Evolutionary conservation across 2,113 vertebrate species (phyloP).

Genomic region (Junco hyemalis): DNA sequence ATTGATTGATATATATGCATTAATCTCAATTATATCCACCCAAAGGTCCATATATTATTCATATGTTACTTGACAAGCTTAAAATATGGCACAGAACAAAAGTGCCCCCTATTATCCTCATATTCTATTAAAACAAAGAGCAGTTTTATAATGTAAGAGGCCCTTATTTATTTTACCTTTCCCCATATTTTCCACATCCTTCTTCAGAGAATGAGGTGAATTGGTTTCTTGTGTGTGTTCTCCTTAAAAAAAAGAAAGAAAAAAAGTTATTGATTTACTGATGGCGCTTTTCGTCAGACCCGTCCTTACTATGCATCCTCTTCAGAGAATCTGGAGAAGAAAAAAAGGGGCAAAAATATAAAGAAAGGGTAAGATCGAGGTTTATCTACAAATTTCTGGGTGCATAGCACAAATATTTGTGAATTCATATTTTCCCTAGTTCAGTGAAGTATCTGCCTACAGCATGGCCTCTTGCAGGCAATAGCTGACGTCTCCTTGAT

Average conservation of each 20-base stretch:
- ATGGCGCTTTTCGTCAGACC: background rate
- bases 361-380: background rate
- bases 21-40: slow-evolving; percentile 88
- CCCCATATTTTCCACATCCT: slow-evolving; percentile 96
- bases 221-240: slow-evolving; percentile 86
- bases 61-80: slow-evolving; percentile 84
- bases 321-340: background rate
- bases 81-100: slow-evolving; percentile 80
- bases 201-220: slow-evolving; percentile 89
- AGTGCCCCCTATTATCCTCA: slow-evolving; percentile 75
- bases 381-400: background rate
- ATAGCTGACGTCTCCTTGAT: background rate
- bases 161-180: slow-evolving; percentile 86
- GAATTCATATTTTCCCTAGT: background rate
- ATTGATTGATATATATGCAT: slow-evolving; percentile 88
- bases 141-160: slow-evolving; percentile 45
- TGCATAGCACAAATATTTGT: no score
- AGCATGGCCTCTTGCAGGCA: background rate
- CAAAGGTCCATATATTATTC: slow-evolving; percentile 86
- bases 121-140: slow-evolving; percentile 70
- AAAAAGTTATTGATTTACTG: slow-evolving; percentile 39
- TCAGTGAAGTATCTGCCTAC: background rate
- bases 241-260: slow-evolving; percentile 71
- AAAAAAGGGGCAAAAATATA: fast-evolving
- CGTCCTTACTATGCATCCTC: background rate